Evolutionary conservation across 2,888 invertebrate genomes (phyloP).

Genomic region (Nebria salina): DNA sequence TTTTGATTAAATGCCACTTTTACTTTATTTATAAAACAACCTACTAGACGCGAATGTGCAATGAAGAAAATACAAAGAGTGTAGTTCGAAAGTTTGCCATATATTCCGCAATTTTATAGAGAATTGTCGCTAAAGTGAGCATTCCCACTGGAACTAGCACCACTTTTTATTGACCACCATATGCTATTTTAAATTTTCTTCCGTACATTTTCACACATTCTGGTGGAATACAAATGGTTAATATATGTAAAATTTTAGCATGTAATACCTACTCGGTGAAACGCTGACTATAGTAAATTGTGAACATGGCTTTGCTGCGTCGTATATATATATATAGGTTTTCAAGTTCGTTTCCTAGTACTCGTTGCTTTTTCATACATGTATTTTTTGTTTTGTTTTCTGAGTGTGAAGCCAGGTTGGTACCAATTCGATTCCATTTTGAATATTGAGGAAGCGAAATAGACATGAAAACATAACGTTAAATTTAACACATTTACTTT

Average conservation of each 20-base stretch:
- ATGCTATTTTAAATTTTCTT: conserved; percentile 44
- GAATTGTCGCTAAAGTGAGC: neutral
- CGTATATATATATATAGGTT: conserved; percentile 39
- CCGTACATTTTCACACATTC: conserved; percentile 37
- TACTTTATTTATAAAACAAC: neutral
- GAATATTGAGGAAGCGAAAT: conserved; percentile 19
- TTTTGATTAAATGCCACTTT: too few relatives aligned
- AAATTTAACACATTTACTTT: neutral
- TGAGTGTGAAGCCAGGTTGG: neutral
- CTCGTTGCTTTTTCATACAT: neutral
- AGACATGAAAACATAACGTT: conserved; percentile 13
- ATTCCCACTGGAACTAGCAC: neutral
- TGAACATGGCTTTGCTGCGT: conserved; percentile 38
- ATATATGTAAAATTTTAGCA: conserved; percentile 46
- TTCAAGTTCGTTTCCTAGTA: conserved; percentile 4
- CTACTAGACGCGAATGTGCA: neutral
- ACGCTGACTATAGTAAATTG: conserved; percentile 45
- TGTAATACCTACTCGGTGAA: conserved; percentile 43
- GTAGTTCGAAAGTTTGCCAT: neutral
- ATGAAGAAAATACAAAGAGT: neutral
- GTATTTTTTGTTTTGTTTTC: neutral
- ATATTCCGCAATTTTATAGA: neutral
- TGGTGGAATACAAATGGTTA: conserved; percentile 44
- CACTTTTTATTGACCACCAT: conserved; percentile 39
- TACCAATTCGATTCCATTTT: conserved; percentile 22